Evolutionary conservation across 1,140 invertebrate species (phyloP).

Genomic region (Lepidurus apus): DNA sequence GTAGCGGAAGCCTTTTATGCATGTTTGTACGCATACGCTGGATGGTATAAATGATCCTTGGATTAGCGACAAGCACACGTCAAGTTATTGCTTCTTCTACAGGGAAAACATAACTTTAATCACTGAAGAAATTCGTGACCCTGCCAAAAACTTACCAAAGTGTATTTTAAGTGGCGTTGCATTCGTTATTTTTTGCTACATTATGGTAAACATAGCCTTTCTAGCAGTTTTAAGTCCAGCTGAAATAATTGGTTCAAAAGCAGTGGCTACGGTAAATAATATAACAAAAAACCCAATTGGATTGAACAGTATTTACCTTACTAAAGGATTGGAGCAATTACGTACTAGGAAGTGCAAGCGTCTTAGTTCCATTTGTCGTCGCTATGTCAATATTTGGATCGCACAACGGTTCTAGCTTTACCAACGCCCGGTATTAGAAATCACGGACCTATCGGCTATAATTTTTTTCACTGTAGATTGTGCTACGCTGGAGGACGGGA

Average conservation of each 20-base stretch:
- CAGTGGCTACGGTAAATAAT: slow-evolving; percentile 58
- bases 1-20: slow-evolving; percentile 52
- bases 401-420: slow-evolving; percentile 65
- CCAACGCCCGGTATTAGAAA: slow-evolving; percentile 56
- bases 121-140: slow-evolving; percentile 62
- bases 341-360: slow-evolving; percentile 54
- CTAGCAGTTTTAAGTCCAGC: slow-evolving; percentile 54
- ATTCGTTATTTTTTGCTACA: slow-evolving; percentile 55
- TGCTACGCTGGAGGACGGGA: slow-evolving; percentile 54
- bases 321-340: slow-evolving; percentile 56
- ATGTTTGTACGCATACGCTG: slow-evolving; percentile 51
- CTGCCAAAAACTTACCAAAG: slow-evolving; percentile 57
- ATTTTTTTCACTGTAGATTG: slow-evolving; percentile 40
- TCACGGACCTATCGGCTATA: background rate
- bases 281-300: background rate
- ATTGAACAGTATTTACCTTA: background rate
- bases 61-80: background rate
- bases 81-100: slow-evolving; percentile 23
- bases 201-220: slow-evolving; percentile 59
- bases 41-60: slow-evolving; percentile 43
- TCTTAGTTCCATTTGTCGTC: slow-evolving; percentile 65
- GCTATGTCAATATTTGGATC: slow-evolving; percentile 69
- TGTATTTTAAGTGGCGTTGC: slow-evolving; percentile 57
- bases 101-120: slow-evolving; percentile 61
- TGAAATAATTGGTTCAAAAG: slow-evolving; percentile 53